phyloP scores from a whole-genome alignment of 2,113 vertebrate genomes.

The Psammodynastes pulverulentus region DNA sequence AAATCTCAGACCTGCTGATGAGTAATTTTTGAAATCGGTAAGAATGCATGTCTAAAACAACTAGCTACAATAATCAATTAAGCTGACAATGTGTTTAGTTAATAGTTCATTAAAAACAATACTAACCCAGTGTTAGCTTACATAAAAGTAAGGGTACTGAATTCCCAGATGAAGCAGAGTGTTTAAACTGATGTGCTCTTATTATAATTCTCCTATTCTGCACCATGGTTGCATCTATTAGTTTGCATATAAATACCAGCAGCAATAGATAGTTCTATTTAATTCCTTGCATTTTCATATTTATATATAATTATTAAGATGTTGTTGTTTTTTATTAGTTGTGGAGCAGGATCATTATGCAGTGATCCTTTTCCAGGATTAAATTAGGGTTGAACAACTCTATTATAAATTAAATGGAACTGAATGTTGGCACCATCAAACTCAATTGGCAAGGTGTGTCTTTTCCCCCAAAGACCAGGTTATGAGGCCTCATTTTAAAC shows the following conservation, averaged over 20 bases:
- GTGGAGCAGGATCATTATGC: neutral
- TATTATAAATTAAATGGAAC: neutral
- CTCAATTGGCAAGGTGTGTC: neutral
- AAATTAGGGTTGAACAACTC: neutral
- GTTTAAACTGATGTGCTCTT: constrained; percentile 62
- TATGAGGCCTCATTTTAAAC: neutral
- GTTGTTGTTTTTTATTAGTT: constrained; percentile 13
- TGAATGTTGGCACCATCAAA: neutral
- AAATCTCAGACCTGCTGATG: constrained; percentile 70
- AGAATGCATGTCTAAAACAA: constrained; percentile 46
- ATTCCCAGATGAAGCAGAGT: constrained; percentile 61
- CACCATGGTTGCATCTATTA: constrained; percentile 47
- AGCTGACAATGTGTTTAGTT: constrained; percentile 71
- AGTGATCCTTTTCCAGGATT: neutral
- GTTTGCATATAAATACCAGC: constrained; percentile 40
- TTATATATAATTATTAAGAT: too few species aligned
- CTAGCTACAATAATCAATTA: constrained; percentile 62
- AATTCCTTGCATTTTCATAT: constrained; percentile 25
- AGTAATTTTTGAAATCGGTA: constrained; percentile 63
- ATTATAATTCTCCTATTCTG: constrained; percentile 45
- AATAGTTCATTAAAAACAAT: constrained; percentile 67
- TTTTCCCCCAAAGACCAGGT: neutral
- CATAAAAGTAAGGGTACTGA: constrained; percentile 57
- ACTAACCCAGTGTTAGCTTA: constrained; percentile 66
- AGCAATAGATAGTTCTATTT: constrained; percentile 28